Percentiles rank a stretch among this genome's conserved stretches.
These are phyloP conservation scores for Corvus cornix DNA, from an alignment of 2,113 vertebrate species.

Conservation along the genomic window DNA sequence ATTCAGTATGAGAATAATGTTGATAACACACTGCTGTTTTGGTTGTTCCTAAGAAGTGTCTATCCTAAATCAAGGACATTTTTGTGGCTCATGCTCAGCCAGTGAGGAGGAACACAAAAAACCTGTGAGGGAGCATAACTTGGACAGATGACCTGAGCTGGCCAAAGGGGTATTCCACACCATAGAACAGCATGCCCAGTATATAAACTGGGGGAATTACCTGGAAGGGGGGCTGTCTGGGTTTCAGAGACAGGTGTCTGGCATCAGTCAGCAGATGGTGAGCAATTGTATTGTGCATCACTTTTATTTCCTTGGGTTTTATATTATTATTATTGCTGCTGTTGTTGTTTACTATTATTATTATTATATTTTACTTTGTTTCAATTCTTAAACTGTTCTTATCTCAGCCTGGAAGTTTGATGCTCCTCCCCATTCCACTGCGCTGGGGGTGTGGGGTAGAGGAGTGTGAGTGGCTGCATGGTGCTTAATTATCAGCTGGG, in stretches of 20 bases:
- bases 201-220: not conserved
- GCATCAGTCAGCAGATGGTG: not conserved
- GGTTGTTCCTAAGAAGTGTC: not conserved
- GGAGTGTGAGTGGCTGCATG: not conserved
- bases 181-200: not conserved
- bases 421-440: not conserved
- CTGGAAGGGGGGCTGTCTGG: fast-evolving
- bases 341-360: not conserved
- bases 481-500: not conserved
- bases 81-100: not conserved
- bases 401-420: not conserved
- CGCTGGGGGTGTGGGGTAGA: fast-evolving
- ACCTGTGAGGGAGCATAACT: not conserved
- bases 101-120: not conserved
- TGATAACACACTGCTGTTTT: not conserved
- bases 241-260: not conserved
- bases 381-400: not conserved
- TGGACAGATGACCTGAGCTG: not conserved
- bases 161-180: not conserved
- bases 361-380: not conserved
- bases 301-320: not conserved
- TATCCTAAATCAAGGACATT: fast-evolving
- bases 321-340: not conserved
- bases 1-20: not conserved
- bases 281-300: not conserved